Percentiles rank a stretch among this genome's conserved stretches.
phyloP scores from a whole-genome alignment of 2,888 invertebrate species.

The Bellardia bayeri region DNA sequence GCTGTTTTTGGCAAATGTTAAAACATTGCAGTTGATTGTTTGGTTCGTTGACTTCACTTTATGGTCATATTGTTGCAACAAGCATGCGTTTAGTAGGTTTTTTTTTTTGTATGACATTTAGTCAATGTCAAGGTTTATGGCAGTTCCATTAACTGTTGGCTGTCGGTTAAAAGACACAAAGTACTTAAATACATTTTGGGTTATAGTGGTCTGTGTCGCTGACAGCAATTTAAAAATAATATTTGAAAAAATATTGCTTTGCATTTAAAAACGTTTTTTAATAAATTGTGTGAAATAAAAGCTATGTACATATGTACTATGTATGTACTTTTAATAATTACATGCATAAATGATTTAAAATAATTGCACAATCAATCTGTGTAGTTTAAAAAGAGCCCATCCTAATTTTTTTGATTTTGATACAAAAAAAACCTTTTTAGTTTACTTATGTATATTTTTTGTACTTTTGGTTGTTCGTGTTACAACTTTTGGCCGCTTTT shows the following conservation, averaged over 20 bases:
- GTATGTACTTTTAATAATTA: not conserved
- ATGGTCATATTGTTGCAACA: conserved; percentile 45
- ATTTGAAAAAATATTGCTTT: not conserved
- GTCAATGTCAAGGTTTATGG: conserved; percentile 61
- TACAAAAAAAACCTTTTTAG: conserved; percentile 22
- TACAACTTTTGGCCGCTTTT: conserved; percentile 58
- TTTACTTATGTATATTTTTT: conserved; percentile 39
- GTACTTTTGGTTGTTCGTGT: conserved; percentile 26
- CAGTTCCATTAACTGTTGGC: not conserved
- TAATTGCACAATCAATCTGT: conserved; percentile 44
- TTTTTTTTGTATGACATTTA: not conserved
- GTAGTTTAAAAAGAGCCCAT: conserved; percentile 16
- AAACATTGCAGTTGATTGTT: conserved; percentile 36
- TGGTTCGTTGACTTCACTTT: conserved; percentile 49
- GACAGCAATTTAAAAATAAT: not conserved
- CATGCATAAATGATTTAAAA: not conserved
- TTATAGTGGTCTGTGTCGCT: not conserved
- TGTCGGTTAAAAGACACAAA: not conserved
- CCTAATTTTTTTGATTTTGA: conserved; percentile 15
- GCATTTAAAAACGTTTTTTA: not conserved
- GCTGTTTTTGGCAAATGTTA: conserved; percentile 41
- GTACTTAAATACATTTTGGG: not conserved
- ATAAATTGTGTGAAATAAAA: not conserved
- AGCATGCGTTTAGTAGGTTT: conserved; percentile 34
- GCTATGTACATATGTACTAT: too few species aligned